Evolutionary conservation across 2,888 invertebrate genomes (phyloP), one percentile per base, ranked within the genome.

Genomic region (Aporophyla lueneburgensis): DNA sequence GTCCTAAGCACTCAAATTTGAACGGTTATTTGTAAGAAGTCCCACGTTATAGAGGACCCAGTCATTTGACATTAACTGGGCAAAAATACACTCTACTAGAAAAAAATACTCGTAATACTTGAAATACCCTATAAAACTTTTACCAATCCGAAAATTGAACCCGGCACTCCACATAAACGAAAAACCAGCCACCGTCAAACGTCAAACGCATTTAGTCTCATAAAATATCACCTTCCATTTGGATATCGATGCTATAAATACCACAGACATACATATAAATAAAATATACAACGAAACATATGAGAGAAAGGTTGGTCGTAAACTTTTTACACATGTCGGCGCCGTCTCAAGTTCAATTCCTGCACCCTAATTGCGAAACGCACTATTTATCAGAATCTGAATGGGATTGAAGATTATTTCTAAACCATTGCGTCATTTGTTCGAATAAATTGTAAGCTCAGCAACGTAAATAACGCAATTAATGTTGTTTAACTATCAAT

Each of bases 281-380:
- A 84, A 79, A 79, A 84, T 71, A 78, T 70, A 79, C 43, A 62
- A 56, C 51, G 49, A 79, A 56, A 70, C 43, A 84, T 84, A 58
- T 53, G 69, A 43, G 67, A 68, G 78, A 80, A 80, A 78, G 80
- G 85, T 80, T 70, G 69, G 71, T 46, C 70, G 24, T 73, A 83
- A 83, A 72, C 10, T 65, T 79, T 84, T 83, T 68, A 80, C 58
- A 63, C 58, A 61, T 74, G 43, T 84, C 74, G 62, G 66, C 68
- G 54, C n/a, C 46, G 73, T 67, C 27, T 68, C 74, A 67, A 74
- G 84, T 84, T 81, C 74, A 49, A 59, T 74, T 84, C 80, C 56
- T 46, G 3, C 3, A 33, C 33, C 33, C 33, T 33, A 33, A 33
- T 33, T 33, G 33, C 33, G 33, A 33, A 33, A 33, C 33, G 33